phyloP scores from a whole-genome alignment of 2,888 invertebrate genomes.

The Sinotaia quadrata region DNA sequence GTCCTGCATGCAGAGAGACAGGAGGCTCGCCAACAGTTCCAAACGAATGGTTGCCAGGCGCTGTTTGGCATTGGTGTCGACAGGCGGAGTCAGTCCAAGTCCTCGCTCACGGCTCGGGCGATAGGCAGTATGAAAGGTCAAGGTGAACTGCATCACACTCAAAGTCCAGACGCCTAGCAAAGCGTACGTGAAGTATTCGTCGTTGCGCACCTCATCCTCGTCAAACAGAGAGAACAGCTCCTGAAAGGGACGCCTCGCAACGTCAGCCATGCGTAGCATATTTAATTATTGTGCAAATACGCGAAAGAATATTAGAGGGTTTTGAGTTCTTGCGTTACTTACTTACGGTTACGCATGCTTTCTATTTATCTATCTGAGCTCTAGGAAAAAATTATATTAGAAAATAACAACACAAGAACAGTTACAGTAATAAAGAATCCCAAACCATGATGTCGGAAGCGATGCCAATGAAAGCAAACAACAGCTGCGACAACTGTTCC shows the following conservation, averaged over 20 bases:
- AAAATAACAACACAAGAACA: too few species aligned
- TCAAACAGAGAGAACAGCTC: slow-evolving; percentile 61
- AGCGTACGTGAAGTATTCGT: slow-evolving; percentile 56
- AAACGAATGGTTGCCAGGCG: slow-evolving; percentile 52
- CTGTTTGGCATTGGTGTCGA: background rate
- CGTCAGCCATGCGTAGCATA: too few species aligned
- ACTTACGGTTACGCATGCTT: too few species aligned
- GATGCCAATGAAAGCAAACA: slow-evolving; percentile 72
- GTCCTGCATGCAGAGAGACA: slow-evolving; percentile 39
- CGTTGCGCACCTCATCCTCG: slow-evolving; percentile 52
- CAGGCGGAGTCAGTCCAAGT: background rate
- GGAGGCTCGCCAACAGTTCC: slow-evolving; percentile 58
- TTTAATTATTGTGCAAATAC: too few species aligned
- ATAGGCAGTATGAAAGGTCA: slow-evolving; percentile 67
- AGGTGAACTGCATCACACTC: slow-evolving; percentile 68
- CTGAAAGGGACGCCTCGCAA: too few species aligned
- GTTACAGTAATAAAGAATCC: too few species aligned
- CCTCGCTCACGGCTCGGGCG: slow-evolving; percentile 25
- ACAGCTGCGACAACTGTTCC: slow-evolving; percentile 70
- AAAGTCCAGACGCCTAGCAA: slow-evolving; percentile 67
- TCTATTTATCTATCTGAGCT: too few species aligned
- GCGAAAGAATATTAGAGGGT: too few species aligned
- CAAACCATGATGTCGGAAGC: slow-evolving; percentile 63
- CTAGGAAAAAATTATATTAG: too few species aligned
- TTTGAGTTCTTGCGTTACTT: too few species aligned